Base-by-base conservation (phyloP, 2,797 vertebrate genomes). In the Argentina silus region DNA sequence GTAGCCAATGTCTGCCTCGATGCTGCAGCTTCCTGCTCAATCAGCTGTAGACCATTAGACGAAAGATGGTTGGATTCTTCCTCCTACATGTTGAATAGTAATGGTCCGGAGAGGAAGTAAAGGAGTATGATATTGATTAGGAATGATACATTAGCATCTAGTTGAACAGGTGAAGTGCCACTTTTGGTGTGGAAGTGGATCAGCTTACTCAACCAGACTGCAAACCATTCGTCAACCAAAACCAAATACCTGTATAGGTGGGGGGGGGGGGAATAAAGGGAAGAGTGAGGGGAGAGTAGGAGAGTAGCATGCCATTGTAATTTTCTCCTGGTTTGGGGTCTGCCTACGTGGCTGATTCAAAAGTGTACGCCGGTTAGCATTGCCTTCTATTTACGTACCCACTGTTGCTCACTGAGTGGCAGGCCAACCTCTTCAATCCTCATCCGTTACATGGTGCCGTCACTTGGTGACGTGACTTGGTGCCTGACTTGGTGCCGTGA, bases 1-100 rank as follows among this genome's bases (percentile, higher is more conserved):
- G 75, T 65, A 79, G 50, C 44, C 59, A 36, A 19, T 23, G 36
- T 78, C 62, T 44, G 47, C 21, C 65, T 60, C 68, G 80, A 77
- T 81, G 73, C 6, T 8, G 6, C 21, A 0, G 23, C 67, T 45
- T 76, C 69, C 70, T 75, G 64, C 59, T 67, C 65, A 77, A 69
- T 84, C 83, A 73, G 56, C 80, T 80, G 80, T 81, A 70, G 71
- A 74, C 77, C 80, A 83, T 83, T 81, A 88, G 67, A 84, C 75
- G 48, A 79, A 75, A 78, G 73, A 85, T 69, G 74, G 27, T 69
- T 77, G 75, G 75, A 79, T 79, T 70, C 79, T 50, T 19, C 55
- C 19, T 19, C 19, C 63, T 44, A 43, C 75, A 48, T 67, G 56
- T 48, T 67, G 73, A 80, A 71, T 55, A 50, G 10, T 11, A 7